These are phyloP conservation scores for Aphis craccivora DNA, from an alignment of 1,140 invertebrate genomes.

Conservation along the genomic window DNA sequence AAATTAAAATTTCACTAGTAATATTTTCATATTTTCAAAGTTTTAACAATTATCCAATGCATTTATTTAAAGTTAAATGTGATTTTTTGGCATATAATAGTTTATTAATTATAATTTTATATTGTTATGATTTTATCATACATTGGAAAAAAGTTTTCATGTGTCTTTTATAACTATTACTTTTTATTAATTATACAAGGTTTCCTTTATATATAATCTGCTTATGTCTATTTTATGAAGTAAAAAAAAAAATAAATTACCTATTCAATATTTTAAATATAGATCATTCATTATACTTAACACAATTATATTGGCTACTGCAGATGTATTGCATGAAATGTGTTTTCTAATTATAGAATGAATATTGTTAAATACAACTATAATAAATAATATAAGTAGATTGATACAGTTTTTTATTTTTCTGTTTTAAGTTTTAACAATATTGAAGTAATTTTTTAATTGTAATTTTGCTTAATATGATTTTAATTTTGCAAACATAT, in stretches of 20 bases:
- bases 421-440: not conserved
- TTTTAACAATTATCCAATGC: not conserved
- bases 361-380: not conserved
- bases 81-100: too few species aligned
- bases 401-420: not conserved
- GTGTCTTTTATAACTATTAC: not conserved
- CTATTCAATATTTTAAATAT: not conserved
- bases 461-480: not conserved
- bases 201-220: not conserved
- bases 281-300: not conserved
- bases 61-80: too few species aligned
- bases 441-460: not conserved
- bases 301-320: not conserved
- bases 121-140: not conserved
- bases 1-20: not conserved
- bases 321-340: not conserved
- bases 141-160: not conserved
- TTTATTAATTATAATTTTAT: not conserved
- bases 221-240: not conserved
- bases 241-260: not conserved
- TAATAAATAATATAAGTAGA: constrained; percentile 20
- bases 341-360: not conserved
- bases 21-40: too few species aligned
- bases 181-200: not conserved
- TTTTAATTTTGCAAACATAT: not conserved